Percentiles rank a stretch among this genome's conserved stretches.
phyloP scores from a whole-genome alignment of 1,140 invertebrate species.

The Chironomus tepperi region DNA sequence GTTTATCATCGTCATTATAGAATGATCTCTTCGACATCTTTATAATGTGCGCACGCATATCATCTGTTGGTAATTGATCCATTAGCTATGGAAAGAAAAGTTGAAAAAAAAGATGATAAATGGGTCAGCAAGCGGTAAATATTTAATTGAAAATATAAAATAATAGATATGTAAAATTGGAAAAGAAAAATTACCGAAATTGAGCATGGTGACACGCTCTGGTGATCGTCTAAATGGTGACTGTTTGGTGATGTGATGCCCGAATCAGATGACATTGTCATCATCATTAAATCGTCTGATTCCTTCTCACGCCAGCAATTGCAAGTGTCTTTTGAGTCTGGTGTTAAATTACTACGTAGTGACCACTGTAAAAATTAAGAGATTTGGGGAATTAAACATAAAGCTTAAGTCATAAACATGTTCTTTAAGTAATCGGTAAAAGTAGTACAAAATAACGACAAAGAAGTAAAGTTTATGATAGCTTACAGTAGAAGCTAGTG shows the following conservation, averaged over 20 bases:
- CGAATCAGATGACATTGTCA: conserved; percentile 23
- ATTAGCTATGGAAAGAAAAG: conserved; percentile 28
- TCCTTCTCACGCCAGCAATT: conserved; percentile 27
- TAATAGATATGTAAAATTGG: neutral
- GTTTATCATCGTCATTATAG: conserved; percentile 43
- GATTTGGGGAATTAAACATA: neutral
- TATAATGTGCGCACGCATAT: conserved; percentile 33
- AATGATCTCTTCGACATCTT: conserved; percentile 30
- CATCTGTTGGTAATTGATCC: conserved; percentile 34
- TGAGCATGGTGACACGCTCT: conserved; percentile 26
- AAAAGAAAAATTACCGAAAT: conserved; percentile 20
- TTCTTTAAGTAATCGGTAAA: neutral
- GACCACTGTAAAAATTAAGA: conserved; percentile 27
- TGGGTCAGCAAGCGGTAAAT: neutral
- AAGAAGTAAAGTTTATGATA: too few relatives aligned
- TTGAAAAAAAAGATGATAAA: neutral
- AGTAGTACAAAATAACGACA: neutral
- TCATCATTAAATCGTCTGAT: conserved; percentile 25
- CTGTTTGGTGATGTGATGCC: conserved; percentile 27
- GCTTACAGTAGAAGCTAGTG: too few relatives aligned
- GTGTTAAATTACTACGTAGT: conserved; percentile 25
- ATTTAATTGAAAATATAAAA: neutral
- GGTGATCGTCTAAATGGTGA: conserved; percentile 26
- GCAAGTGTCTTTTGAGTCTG: conserved; percentile 28
- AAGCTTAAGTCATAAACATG: neutral